Evolutionary conservation across 2,797 vertebrate species (phyloP), one percentile per base, ranked within the genome.

Genomic region (Lacerta agilis): DNA sequence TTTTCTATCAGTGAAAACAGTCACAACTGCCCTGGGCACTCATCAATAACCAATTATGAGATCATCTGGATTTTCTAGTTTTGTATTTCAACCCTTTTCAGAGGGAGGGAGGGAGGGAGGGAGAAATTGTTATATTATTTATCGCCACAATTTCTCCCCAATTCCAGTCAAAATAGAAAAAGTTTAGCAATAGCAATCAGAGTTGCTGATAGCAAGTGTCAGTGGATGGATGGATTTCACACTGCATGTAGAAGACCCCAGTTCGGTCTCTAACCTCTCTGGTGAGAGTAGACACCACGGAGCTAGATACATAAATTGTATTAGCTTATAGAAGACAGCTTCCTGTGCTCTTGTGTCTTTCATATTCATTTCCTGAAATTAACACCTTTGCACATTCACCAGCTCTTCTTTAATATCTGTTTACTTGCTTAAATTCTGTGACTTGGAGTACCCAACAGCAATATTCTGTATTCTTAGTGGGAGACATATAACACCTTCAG

Each of bases 31-130:
- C 90, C 90, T 91, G 82, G 29, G 81, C 15, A 0, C 71, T 93
- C 91, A 91, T 94, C 86, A 90, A 13, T 94, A 94, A 85, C 86
- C 90, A 91, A 89, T 94, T 91, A 92, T 72, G 64, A 2, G 23
- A 91, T 86, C 86, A 79, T 93, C 81, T 91, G 77, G 17, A 18
- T 91, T 89, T 93, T 72, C 8, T 91, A 82, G 80, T 76, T 92
- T 82, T 0, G 67, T 75, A 0, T 90, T 77, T 94, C 94, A 90
- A 87, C 71, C 88, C 83, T 41, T 33, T 72, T 29, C 43, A 9
- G 38, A 41, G 49, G 89, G 71, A 93, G 82, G 66, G 89, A 88
- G 83, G 87, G 27, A 9, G 5, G 1, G 71, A 81, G 43, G 7
- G 8, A 55, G 82, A 41, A 81, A 88, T 23, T n/a, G 84, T 81